Conservation (phyloP, 2,888 invertebrate genomes). For the Diarsia rubi region DNA sequence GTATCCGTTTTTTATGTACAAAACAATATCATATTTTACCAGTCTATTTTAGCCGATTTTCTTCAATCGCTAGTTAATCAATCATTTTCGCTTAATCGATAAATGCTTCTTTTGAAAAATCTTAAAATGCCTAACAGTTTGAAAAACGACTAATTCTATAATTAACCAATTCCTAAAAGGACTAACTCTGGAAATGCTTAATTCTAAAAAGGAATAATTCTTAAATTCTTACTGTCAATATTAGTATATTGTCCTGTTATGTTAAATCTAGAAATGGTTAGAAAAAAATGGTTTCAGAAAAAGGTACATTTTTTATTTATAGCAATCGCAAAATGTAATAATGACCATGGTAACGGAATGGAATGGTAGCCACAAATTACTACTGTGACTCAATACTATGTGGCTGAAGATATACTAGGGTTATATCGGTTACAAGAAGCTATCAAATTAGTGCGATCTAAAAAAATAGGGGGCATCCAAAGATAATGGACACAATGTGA, state of each 20-base stretch:
- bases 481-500: constrained; percentile 34
- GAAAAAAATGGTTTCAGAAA: too few species aligned
- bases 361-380: not conserved
- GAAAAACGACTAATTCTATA: too few species aligned
- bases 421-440: not conserved
- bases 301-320: not conserved
- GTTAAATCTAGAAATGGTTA: not conserved
- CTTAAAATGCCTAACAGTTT: too few species aligned
- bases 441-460: not conserved
- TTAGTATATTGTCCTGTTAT: not conserved
- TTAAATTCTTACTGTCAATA: too few species aligned
- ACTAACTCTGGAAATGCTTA: too few species aligned
- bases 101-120: too few species aligned
- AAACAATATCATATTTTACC: not conserved
- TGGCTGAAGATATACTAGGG: constrained; percentile 12
- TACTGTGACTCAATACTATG: not conserved
- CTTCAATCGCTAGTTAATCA: too few species aligned
- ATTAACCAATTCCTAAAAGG: too few species aligned
- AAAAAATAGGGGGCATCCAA: not conserved
- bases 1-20: too few species aligned
- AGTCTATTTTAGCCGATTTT: constrained; percentile 19
- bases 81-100: too few species aligned
- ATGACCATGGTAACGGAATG: not conserved
- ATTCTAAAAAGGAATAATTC: too few species aligned
- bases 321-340: not conserved